phyloP scores from a whole-genome alignment of 2,888 invertebrate genomes.

The Choreutis nemorana region DNA sequence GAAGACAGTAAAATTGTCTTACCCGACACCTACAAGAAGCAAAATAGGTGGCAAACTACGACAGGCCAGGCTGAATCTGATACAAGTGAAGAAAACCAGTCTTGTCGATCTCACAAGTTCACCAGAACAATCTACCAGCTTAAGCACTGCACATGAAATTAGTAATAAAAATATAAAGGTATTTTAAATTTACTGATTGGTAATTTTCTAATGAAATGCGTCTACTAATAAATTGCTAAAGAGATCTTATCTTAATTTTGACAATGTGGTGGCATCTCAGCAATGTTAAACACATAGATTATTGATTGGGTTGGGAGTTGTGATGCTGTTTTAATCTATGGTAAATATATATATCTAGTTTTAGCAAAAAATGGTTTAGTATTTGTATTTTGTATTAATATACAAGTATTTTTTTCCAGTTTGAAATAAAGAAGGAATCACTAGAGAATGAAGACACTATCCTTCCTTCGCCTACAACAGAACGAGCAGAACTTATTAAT shows the following conservation, averaged over 20 bases:
- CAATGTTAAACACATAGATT: too few species aligned
- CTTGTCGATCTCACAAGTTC: slow-evolving; percentile 41
- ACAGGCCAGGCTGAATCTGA: slow-evolving; percentile 29
- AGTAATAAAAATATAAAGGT: too few species aligned
- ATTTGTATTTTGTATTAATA: too few species aligned
- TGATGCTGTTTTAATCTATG: too few species aligned
- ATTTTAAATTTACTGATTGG: too few species aligned
- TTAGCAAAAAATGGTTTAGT: too few species aligned
- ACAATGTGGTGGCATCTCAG: too few species aligned
- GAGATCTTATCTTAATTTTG: too few species aligned
- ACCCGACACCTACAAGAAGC: slow-evolving; percentile 18
- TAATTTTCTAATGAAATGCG: too few species aligned
- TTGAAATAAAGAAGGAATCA: slow-evolving; percentile 35
- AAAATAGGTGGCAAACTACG: slow-evolving; percentile 20
- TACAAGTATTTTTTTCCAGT: slow-evolving; percentile 27
- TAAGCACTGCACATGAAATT: neutral
- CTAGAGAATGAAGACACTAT: slow-evolving; percentile 52
- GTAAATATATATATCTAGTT: too few species aligned
- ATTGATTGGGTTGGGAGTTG: too few species aligned
- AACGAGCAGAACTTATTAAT: slow-evolving; percentile 10
- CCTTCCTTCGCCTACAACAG: slow-evolving; percentile 50
- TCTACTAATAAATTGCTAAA: too few species aligned
- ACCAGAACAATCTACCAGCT: slow-evolving; percentile 18
- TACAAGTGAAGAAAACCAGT: slow-evolving; percentile 19
- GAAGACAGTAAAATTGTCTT: slow-evolving; percentile 24